phyloP scores from a whole-genome alignment of 2,797 vertebrate genomes.

The Arremon brunneinucha region DNA sequence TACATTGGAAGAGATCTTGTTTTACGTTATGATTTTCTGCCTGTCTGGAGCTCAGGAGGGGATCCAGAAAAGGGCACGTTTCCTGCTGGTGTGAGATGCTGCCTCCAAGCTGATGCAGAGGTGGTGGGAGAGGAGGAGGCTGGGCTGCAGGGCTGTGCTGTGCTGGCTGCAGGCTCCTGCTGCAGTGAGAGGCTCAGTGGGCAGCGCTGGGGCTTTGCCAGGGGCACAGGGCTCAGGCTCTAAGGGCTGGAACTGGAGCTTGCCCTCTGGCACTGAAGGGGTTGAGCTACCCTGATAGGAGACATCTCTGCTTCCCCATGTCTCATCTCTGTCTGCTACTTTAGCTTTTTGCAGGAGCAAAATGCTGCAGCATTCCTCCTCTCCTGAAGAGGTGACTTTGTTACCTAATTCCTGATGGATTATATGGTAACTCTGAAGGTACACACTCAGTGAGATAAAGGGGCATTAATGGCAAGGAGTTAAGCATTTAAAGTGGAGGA shows the following conservation, averaged over 20 bases:
- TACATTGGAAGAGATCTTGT: not conserved
- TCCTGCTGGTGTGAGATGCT: not conserved
- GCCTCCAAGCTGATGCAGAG: not conserved
- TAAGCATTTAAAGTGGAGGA: not conserved
- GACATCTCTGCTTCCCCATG: not conserved
- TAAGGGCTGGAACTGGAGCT: not conserved
- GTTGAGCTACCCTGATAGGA: not conserved
- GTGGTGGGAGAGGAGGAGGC: not conserved
- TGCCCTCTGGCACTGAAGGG: not conserved
- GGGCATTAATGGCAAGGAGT: not conserved
- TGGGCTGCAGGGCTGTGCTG: not conserved
- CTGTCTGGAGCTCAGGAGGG: not conserved
- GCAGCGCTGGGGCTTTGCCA: not conserved
- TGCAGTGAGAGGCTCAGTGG: not conserved
- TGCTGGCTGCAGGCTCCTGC: not conserved
- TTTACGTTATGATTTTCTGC: not conserved
- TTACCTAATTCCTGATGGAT: not conserved
- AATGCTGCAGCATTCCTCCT: not conserved
- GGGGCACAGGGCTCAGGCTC: not conserved
- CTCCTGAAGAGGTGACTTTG: not conserved
- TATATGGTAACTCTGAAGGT: not conserved
- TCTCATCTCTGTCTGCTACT: not conserved
- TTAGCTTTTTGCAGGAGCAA: not conserved
- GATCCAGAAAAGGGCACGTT: not conserved
- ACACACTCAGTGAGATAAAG: not conserved